Evolutionary conservation across 2,888 invertebrate species (phyloP).

Genomic region (Tetheella fluctuosa): DNA sequence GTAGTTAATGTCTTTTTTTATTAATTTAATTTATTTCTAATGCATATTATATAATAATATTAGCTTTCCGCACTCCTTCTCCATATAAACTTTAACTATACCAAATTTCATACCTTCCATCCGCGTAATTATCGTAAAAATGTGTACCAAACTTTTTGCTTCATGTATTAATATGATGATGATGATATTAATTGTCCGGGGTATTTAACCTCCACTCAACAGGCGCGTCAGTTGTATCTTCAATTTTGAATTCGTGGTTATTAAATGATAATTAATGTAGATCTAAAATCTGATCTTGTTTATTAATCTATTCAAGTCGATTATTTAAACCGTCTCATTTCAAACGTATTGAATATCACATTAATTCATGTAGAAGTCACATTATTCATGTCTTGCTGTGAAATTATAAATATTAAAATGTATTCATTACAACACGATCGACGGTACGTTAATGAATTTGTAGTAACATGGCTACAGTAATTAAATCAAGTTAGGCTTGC

Average conservation of each 20-base stretch:
- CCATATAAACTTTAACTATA: no score
- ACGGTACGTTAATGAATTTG: conserved; percentile 29
- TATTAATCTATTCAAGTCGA: conserved; percentile 16
- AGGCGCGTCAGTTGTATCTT: no score
- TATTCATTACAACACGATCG: conserved; percentile 39
- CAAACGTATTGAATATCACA: conserved; percentile 29
- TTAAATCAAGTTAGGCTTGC: neutral
- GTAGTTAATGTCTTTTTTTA: no score
- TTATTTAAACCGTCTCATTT: conserved; percentile 16
- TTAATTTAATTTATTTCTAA: no score
- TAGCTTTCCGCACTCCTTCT: no score
- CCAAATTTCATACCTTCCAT: no score
- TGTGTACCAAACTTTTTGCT: no score
- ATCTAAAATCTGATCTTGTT: neutral
- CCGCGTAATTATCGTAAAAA: no score
- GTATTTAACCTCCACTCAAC: no score
- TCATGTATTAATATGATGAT: no score
- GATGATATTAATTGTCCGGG: no score
- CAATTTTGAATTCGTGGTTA: neutral
- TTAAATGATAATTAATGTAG: neutral
- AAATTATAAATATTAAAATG: conserved; percentile 37
- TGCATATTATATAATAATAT: no score
- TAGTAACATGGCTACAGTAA: conserved; percentile 20
- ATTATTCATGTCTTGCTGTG: conserved; percentile 44
- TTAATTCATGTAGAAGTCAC: conserved; percentile 34